Conservation (phyloP, 2,888 invertebrate genomes). For the Caenorhabditis drosophilae region DNA sequence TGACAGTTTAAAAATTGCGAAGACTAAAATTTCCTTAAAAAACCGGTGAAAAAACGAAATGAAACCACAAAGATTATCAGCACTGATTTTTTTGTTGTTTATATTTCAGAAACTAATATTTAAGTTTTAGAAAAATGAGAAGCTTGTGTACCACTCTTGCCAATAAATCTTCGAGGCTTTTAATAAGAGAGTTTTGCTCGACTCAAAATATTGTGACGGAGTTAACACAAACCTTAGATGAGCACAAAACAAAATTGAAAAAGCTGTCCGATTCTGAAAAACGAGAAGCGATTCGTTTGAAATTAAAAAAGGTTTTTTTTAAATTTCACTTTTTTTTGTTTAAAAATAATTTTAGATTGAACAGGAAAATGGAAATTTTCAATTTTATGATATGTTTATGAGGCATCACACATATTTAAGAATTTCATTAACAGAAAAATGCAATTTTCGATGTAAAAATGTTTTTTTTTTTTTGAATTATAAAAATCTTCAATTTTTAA, state of each 20-base stretch:
- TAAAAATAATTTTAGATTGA: constrained; percentile 23
- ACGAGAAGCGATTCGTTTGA: constrained; percentile 11
- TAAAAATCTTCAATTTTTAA: not conserved
- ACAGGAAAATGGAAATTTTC: constrained; percentile 21
- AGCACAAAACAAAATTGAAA: constrained; percentile 12
- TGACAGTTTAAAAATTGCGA: too few species aligned
- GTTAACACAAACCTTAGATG: too few species aligned
- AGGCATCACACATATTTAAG: constrained; percentile 89
- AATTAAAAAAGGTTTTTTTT: constrained; percentile 14
- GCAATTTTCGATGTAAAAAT: constrained; percentile 91
- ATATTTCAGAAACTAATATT: too few species aligned
- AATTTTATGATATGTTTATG: constrained; percentile 82
- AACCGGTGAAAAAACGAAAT: too few species aligned
- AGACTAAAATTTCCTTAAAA: too few species aligned
- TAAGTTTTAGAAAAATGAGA: too few species aligned
- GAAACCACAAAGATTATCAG: too few species aligned
- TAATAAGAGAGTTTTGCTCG: too few species aligned
- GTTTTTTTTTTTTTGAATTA: not conserved
- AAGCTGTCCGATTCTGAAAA: constrained; percentile 13
- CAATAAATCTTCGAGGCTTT: too few species aligned
- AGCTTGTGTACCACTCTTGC: too few species aligned
- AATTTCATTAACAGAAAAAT: constrained; percentile 92
- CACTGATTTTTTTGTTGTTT: too few species aligned
- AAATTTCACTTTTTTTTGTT: not conserved
- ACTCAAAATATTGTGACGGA: too few species aligned